Evolutionary conservation across 2,797 vertebrate genomes (phyloP).

Genomic region (Micromesistius poutassou): DNA sequence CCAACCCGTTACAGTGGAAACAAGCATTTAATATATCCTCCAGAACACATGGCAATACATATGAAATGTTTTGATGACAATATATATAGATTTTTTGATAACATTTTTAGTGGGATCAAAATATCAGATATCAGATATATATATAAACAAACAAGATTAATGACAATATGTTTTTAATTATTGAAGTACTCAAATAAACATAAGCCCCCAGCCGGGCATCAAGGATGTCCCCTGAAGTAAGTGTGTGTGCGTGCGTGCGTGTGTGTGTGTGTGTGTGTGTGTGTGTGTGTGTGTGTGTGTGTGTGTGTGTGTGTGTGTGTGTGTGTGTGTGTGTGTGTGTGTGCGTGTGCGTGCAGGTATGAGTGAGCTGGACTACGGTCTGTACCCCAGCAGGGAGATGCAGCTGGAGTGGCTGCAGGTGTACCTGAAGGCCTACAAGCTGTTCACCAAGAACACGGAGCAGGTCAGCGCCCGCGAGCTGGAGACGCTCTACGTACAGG

Average conservation of each 20-base stretch:
- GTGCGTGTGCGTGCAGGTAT: conserved; percentile 72
- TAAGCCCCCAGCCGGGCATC: neutral
- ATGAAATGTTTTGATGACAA: too few relatives aligned
- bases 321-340: conserved; percentile 4
- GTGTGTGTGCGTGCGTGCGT: neutral
- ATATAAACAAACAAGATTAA: too few relatives aligned
- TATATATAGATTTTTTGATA: too few relatives aligned
- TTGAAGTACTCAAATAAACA: neutral
- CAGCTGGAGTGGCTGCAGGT: conserved; percentile 89
- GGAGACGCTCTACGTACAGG: conserved; percentile 88
- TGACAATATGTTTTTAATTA: neutral
- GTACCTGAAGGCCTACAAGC: conserved; percentile 88
- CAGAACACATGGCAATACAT: neutral
- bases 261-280: conserved; percentile 1
- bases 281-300: neutral
- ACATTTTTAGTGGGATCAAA: too few relatives aligned
- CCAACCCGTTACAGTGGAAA: too few relatives aligned
- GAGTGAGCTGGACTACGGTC: conserved; percentile 84
- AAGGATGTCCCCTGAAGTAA: too few relatives aligned
- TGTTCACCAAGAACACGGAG: conserved; percentile 66
- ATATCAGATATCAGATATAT: too few relatives aligned
- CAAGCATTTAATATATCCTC: neutral
- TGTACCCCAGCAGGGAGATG: conserved; percentile 81
- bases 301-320: conserved; percentile 7
- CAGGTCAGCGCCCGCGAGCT: conserved; percentile 80